phyloP scores from a whole-genome alignment of 64 coral and sea anemone genomes.

The Porites lutea region DNA sequence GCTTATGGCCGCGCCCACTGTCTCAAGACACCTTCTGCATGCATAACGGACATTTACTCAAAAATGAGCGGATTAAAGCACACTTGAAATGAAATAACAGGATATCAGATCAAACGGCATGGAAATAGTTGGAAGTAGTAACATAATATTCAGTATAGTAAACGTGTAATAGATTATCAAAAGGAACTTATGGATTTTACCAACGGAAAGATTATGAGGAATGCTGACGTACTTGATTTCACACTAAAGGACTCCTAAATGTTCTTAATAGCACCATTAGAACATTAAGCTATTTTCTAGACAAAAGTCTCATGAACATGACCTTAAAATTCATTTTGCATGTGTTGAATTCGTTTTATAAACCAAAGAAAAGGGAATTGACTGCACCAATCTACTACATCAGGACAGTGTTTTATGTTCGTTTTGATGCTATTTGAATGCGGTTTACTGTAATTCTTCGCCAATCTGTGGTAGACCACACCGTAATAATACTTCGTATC shows the following conservation, averaged over 20 bases:
- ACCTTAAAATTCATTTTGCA: not conserved
- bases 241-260: not conserved
- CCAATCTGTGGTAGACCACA: conserved; percentile 5
- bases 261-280: not conserved
- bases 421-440: too few species aligned
- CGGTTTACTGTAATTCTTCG: not conserved
- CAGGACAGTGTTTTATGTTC: too few species aligned
- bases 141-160: not conserved
- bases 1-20: too few species aligned
- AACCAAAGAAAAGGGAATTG: too few species aligned
- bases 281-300: not conserved
- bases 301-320: not conserved
- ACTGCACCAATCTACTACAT: too few species aligned
- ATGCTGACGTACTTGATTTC: not conserved
- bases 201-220: conserved; percentile 20
- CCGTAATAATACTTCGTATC: not conserved
- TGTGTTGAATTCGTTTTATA: not conserved
- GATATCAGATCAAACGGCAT: too few species aligned
- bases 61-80: too few species aligned
- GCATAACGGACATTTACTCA: too few species aligned
- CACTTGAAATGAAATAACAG: too few species aligned
- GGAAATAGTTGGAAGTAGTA: too few species aligned
- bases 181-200: not conserved
- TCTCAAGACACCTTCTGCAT: too few species aligned
- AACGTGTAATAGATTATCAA: not conserved